These are phyloP conservation scores for Drosophila koepferae DNA, from an alignment of 2,888 invertebrate genomes.

Conservation along the genomic window DNA sequence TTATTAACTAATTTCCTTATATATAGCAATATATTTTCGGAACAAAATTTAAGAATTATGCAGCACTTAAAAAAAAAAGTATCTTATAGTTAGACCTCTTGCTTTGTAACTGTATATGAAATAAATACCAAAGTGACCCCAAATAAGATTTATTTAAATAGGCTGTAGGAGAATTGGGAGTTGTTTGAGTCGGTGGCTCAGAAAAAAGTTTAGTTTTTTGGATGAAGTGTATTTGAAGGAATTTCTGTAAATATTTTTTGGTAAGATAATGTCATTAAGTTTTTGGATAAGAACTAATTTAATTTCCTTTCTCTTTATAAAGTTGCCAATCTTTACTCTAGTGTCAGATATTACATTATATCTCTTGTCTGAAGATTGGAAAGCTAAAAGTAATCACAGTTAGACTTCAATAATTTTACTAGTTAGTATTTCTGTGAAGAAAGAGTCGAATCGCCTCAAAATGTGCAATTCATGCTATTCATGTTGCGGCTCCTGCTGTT, in stretches of 20 bases:
- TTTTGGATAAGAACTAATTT: background rate
- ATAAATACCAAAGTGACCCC: slow-evolving; percentile 5
- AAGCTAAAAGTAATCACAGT: background rate
- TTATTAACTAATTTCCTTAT: background rate
- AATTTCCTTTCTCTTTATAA: background rate
- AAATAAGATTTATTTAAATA: background rate
- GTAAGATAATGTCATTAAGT: background rate
- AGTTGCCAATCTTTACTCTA: background rate
- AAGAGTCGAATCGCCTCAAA: slow-evolving; percentile 9
- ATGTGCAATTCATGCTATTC: slow-evolving; percentile 52
- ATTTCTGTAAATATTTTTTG: background rate
- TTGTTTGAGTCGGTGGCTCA: no score
- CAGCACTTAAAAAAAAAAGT: background rate
- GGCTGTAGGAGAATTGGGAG: background rate
- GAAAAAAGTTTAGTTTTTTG: background rate
- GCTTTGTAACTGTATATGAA: slow-evolving; percentile 8
- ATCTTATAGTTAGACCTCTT: background rate
- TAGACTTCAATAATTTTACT: no score
- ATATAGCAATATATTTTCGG: background rate
- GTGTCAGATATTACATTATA: background rate
- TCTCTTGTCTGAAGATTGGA: background rate
- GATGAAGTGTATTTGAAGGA: background rate
- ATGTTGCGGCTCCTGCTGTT: slow-evolving; percentile 17
- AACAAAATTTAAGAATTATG: background rate
- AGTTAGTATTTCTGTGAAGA: background rate